phyloP scores from a whole-genome alignment of 2,888 invertebrate species.

The Galeopsomyia nigrocyanea region DNA sequence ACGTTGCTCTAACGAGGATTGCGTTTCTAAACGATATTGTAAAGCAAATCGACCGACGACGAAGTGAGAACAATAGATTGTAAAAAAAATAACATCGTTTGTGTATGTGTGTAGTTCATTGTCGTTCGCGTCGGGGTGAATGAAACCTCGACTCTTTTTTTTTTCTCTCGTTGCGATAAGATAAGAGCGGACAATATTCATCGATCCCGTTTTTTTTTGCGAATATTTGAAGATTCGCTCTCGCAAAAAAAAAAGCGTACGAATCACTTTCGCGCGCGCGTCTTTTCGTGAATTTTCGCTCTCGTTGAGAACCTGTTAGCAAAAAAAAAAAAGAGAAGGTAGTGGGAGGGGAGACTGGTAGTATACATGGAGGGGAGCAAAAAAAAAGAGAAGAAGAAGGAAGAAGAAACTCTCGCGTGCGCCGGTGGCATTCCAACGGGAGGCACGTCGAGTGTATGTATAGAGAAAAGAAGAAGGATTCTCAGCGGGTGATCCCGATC shows the following conservation, averaged over 20 bases:
- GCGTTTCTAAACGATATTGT: constrained; percentile 6
- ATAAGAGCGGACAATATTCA: constrained; percentile 6
- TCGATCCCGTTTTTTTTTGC: no score
- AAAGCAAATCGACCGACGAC: background rate
- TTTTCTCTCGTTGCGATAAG: constrained; percentile 39
- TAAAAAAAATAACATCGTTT: constrained; percentile 2
- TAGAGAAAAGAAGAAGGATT: no score
- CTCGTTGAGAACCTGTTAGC: constrained; percentile 48
- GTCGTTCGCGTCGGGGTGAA: constrained; percentile 21
- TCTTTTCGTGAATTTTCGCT: constrained; percentile 47
- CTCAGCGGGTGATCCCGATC: no score
- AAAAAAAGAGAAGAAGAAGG: no score
- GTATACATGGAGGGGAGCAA: no score
- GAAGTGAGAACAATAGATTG: constrained; percentile 18
- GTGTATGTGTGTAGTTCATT: constrained; percentile 11
- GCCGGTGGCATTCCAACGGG: no score
- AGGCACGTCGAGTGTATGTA: no score
- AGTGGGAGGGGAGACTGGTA: no score
- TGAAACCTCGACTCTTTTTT: no score
- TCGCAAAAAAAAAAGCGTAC: background rate
- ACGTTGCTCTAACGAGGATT: constrained; percentile 2
- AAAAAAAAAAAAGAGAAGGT: no score
- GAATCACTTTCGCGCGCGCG: constrained; percentile 34
- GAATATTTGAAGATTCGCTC: no score
- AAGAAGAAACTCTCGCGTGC: no score